These are phyloP conservation scores for Ornithoptera priamus DNA, from an alignment of 2,888 invertebrate species.

Conservation along the genomic window DNA sequence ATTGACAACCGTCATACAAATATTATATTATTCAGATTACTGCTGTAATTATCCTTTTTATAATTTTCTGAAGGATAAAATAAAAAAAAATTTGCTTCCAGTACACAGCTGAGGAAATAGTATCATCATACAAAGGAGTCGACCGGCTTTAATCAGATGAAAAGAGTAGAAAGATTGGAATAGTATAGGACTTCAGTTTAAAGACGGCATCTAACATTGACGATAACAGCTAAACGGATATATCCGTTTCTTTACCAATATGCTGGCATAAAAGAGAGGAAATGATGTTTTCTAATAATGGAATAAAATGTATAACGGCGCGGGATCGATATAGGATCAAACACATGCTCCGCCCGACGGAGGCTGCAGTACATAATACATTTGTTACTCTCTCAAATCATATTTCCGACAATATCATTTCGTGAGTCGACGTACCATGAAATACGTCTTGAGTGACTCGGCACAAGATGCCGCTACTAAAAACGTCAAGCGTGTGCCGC, in stretches of 20 bases:
- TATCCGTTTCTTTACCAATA: not conserved
- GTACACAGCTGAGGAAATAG: too few species aligned
- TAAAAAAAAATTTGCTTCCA: too few species aligned
- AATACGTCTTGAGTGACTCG: conserved; percentile 79
- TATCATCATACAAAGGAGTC: too few species aligned
- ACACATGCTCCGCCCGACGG: conserved; percentile 36
- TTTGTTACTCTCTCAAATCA: conserved; percentile 74
- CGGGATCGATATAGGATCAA: conserved; percentile 36
- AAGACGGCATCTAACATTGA: too few species aligned
- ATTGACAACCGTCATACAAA: too few species aligned
- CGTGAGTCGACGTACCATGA: conserved; percentile 77
- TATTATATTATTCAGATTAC: too few species aligned
- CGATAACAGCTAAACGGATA: not conserved
- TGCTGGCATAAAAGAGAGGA: not conserved
- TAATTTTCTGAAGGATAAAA: too few species aligned
- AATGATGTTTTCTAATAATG: conserved; percentile 19
- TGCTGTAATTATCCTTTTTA: too few species aligned
- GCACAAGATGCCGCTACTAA: conserved; percentile 70
- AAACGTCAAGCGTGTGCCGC: conserved; percentile 38
- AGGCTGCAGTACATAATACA: conserved; percentile 62
- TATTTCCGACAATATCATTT: conserved; percentile 77
- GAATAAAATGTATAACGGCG: conserved; percentile 25
- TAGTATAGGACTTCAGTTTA: too few species aligned
- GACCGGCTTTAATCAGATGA: too few species aligned
- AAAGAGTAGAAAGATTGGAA: too few species aligned